These are phyloP conservation scores for Ischnura elegans DNA, from an alignment of 2,888 invertebrate genomes.

Conservation along the genomic window DNA sequence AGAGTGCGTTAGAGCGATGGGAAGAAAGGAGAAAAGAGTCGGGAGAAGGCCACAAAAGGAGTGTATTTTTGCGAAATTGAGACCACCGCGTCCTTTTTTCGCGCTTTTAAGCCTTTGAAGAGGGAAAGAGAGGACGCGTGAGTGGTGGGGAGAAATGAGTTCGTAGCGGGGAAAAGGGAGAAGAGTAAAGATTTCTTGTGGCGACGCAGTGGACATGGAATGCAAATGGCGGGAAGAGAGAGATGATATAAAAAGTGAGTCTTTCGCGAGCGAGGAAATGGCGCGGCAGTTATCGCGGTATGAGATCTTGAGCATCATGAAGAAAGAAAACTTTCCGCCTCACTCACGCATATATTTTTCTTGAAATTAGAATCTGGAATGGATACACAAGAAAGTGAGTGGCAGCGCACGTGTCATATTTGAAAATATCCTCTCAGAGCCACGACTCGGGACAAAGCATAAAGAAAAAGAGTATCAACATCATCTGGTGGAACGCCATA, in stretches of 20 bases:
- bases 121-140: background rate
- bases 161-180: background rate
- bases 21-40: background rate
- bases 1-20: background rate
- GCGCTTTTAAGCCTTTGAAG: constrained; percentile 22
- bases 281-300: no score
- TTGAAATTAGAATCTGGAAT: background rate
- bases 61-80: background rate
- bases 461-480: no score
- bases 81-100: background rate
- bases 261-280: no score
- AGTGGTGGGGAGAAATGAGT: background rate
- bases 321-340: background rate
- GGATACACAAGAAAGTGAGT: no score
- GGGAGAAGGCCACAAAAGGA: background rate
- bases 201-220: no score
- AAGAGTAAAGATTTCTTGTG: no score
- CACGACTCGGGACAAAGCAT: no score
- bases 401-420: no score
- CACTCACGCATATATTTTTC: background rate
- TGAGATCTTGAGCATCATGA: no score
- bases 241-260: background rate
- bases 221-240: background rate
- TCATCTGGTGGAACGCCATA: no score
- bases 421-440: no score